phyloP scores from a whole-genome alignment of 2,797 vertebrate genomes.

The Scolopax bukidnonensis region DNA sequence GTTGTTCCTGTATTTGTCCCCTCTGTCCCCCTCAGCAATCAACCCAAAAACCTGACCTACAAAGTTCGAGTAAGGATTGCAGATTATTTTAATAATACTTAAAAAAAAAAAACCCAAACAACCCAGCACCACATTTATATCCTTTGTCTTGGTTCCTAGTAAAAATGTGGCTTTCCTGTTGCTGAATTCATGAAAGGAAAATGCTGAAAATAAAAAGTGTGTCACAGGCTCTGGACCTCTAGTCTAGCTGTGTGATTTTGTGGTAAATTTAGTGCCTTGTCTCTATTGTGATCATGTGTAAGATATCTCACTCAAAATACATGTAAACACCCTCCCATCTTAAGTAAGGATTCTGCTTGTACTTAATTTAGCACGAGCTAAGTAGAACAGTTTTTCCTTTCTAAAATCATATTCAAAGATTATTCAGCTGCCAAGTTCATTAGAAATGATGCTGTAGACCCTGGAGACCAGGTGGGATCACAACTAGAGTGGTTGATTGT shows the following conservation, averaged over 20 bases:
- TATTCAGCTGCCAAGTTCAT: neutral
- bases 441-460: neutral
- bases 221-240: neutral
- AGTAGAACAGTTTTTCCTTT: neutral
- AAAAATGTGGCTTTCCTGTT: neutral
- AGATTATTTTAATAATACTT: neutral
- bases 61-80: neutral
- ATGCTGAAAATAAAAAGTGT: neutral
- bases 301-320: neutral
- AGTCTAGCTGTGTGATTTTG: neutral
- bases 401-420: neutral
- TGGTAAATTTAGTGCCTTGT: neutral
- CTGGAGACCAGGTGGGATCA: conserved; percentile 7
- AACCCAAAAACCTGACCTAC: neutral
- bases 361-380: neutral
- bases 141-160: neutral
- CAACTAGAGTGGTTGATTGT: neutral
- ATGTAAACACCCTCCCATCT: neutral
- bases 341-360: neutral
- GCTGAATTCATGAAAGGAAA: neutral
- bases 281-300: neutral
- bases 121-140: neutral
- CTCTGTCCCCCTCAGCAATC: fast-evolving
- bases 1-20: neutral
- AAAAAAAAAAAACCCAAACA: too few relatives aligned